Evolutionary conservation across 2,888 invertebrate species (phyloP), one percentile per base, ranked within the genome.

Genomic region (Sipunculus nudus): DNA sequence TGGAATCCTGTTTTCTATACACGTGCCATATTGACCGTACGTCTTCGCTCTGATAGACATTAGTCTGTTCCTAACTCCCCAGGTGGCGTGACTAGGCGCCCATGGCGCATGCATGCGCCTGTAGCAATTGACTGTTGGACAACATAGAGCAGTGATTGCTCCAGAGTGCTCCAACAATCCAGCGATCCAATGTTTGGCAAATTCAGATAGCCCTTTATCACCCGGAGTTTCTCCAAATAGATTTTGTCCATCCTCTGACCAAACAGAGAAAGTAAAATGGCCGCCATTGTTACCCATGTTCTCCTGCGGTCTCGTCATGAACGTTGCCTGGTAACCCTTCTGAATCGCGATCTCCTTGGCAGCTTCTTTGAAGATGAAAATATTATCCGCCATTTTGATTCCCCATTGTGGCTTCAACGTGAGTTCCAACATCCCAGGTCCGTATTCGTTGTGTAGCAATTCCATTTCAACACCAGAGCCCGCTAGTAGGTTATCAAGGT

Each of bases 231-330:
- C 62, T 35, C 47, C 52, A 41, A 69, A 61, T 1, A 50, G 56
- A 32, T 65, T 64, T n/a, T 46, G 8, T 19, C 28, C 28, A 10
- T 41, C 28, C 39, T 31, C 25, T 8, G 35, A 43, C 68, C 65
- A 70, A 19, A 69, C 38, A 21, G 70, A 69, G 49, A 65, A 59
- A 47, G 66, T 69, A 53, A 46, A 63, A 59, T 69, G 70, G 26
- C 40, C 46, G 1, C 66, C 68, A 32, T 35, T 58, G 23, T 53
- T n/a, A 6, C n/a, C 16, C 8, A 19, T 21, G 0, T 21, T 23
- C 0, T n/a, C 10, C 26, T 19, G 38, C 23, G 55, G 58, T 38
- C 50, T 41, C 10, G 63, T 29, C 65, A 65, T 65, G 28, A 65
- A 65, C 2, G 52, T 56, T 13, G 63, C 63, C 16, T 13, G 19